Base-by-base conservation (phyloP, 37 sponge, comb jelly and placozoan genomes). In the Chondrilla cf. caribensis region DNA sequence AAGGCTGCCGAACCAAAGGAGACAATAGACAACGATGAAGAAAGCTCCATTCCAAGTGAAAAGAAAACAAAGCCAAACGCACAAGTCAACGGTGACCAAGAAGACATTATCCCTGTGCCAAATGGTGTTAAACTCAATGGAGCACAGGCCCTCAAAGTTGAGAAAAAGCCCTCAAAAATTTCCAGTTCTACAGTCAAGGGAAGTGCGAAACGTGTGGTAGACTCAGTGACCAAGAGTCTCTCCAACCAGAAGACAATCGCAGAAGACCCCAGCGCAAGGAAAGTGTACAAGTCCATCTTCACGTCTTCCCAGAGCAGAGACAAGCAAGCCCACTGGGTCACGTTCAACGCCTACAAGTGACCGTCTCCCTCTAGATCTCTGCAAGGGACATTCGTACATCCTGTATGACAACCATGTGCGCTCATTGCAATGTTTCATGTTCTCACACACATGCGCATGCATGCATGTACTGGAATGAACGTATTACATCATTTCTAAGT, bases 241-340 rank as follows among this genome's bases (percentile, higher is more conserved):
- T 18, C 41, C 38, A 25, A 70, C 22, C 41, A 64, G 33, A 82
- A 75, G 28, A 25, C 31, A 5, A 82, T 84, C 5, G 81, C 58
- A 9, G 83, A 87, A 19, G 82, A 87, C 65, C 80, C 83, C 17
- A 57, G 44, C 39, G 89, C 90, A 19, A 77, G 92, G n/a, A 58
- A 89, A 29, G 91, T 73, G 2, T 91, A 87, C 79, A 91, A 92
- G 85, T 87, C 96, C 5, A 85, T 95, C 25, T 95, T 95, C 83
- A 84, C 85, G 59, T 95, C 96, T 0, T 78, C 68, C 8, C 81
- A 79, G 38, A 68, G 83, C 25, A 89, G 86, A 62, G 90, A 93
- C 3, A 78, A 85, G 35, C 76, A 83, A 47, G 47, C 93, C 18
- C 81, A 91, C 65, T 95, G 95, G 95, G 85, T 95, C 37, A 95